Percentiles rank a stretch among this genome's conserved stretches.
phyloP scores from a whole-genome alignment of 2,888 invertebrate species.

The Nudaria mundana region DNA sequence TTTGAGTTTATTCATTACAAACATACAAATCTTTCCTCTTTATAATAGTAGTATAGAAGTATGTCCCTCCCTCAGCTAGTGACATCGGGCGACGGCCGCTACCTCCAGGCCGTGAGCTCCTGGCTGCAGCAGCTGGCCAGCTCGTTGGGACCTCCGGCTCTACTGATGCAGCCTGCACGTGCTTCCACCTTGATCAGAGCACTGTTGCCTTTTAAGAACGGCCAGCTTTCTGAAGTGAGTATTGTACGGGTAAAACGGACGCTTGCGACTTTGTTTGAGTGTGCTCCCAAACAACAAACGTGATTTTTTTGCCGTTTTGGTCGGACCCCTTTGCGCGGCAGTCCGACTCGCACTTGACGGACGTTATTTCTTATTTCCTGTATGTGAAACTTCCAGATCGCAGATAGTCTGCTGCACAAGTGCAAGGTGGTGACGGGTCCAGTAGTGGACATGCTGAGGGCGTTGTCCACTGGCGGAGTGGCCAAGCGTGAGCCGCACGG shows the following conservation, averaged over 20 bases:
- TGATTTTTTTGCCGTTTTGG: too few relatives aligned
- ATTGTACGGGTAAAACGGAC: too few relatives aligned
- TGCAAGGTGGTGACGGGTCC: slow-evolving; percentile 54
- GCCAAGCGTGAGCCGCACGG: slow-evolving; percentile 33
- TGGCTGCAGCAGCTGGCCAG: slow-evolving; percentile 40
- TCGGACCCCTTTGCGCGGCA: too few relatives aligned
- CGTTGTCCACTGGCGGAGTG: slow-evolving; percentile 24
- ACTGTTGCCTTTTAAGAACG: not conserved
- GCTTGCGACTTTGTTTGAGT: too few relatives aligned
- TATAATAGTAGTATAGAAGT: too few relatives aligned
- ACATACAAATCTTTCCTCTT: too few relatives aligned
- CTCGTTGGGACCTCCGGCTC: slow-evolving; percentile 24
- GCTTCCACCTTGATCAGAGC: slow-evolving; percentile 42
- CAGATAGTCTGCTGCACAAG: slow-evolving; percentile 44
- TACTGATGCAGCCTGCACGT: slow-evolving; percentile 50
- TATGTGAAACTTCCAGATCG: slow-evolving; percentile 48
- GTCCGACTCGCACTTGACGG: too few relatives aligned
- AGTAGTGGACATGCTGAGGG: slow-evolving; percentile 49
- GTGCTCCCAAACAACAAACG: too few relatives aligned
- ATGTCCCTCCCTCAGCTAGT: slow-evolving; percentile 44
- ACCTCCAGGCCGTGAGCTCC: slow-evolving; percentile 30
- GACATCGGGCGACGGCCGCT: slow-evolving; percentile 17
- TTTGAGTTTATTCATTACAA: too few relatives aligned
- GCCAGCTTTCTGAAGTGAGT: not conserved
- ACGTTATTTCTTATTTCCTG: too few relatives aligned